Evolutionary conservation across 2,888 invertebrate genomes (phyloP).

Genomic region (Allacma fusca): DNA sequence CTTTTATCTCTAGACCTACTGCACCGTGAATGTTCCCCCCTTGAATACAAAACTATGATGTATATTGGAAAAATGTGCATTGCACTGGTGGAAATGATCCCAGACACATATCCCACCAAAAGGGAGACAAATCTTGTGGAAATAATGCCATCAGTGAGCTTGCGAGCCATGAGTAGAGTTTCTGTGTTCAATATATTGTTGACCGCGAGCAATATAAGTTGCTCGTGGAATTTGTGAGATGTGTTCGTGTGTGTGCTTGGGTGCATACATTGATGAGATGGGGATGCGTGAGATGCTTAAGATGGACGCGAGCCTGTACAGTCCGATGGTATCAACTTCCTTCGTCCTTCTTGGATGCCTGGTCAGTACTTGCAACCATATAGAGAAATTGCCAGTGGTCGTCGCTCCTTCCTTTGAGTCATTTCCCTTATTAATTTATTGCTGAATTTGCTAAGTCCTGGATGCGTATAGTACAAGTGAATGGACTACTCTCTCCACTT

Average conservation of each 20-base stretch:
- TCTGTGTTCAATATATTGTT: conserved; percentile 2
- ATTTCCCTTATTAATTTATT: conserved; percentile 46
- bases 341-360: too few relatives aligned
- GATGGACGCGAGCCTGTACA: background rate
- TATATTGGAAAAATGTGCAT: background rate
- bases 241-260: conserved; percentile 31
- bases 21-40: too few relatives aligned
- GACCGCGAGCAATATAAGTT: conserved; percentile 42
- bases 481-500: background rate
- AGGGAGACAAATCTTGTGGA: background rate
- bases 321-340: too few relatives aligned
- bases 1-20: too few relatives aligned
- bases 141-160: background rate
- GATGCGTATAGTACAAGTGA: background rate
- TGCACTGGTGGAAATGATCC: background rate
- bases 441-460: conserved; percentile 40
- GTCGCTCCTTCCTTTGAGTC: background rate
- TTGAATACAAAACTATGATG: too few relatives aligned
- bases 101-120: too few relatives aligned
- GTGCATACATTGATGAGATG: conserved; percentile 40
- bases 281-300: conserved; percentile 38
- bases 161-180: background rate
- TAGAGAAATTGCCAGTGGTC: too few relatives aligned
- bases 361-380: background rate
- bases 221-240: conserved; percentile 44